Evolutionary conservation across 2,113 vertebrate genomes (phyloP), one percentile per base, ranked within the genome.

Genomic region (Picathartes gymnocephalus): DNA sequence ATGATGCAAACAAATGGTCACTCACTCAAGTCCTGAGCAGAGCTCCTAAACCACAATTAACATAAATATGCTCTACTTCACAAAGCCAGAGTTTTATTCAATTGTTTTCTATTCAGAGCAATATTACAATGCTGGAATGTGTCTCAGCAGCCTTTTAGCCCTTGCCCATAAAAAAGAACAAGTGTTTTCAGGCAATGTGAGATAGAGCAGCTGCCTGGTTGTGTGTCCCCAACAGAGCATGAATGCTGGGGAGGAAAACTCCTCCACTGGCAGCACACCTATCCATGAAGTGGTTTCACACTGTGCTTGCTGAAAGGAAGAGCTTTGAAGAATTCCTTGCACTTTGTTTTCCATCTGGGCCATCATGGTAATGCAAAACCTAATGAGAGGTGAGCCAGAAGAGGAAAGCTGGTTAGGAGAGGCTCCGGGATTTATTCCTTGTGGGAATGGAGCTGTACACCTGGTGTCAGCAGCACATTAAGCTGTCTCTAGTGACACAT

Each of bases 31-130:
- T 48, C 31, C 56, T 48, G 40, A 95, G 68, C 51, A 28, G 53
- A 40, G 69, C 68, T 94, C 81, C 89, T 87, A 91, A 92, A 56
- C 56, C 33, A 57, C 90, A 92, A 76, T 96, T 92, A 93, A 89
- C 48, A 86, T 45, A 78, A 44, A 90, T 90, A 71, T 23, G 35
- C 37, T 85, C n/a, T 50, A 50, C 51, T 60, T 88, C 88, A 42
- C 8, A 2, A 82, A 93, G 28, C 25, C 20, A 35, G 83, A 61
- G 82, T n/a, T 92, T 61, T 45, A 74, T 74, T 57, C 70, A 44
- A 71, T 30, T 3, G 24, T 47, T 93, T 88, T 86, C 72, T 87
- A 35, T 82, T 91, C 74, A 71, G 69, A 95, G 80, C 57, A 51
- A 27, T 50, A 57, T 77, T 88, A 48, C 14, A 40, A 21, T 11